A percentile compares a stretch with the other conserved stretches of the same genome.
Evolutionary conservation across 1,140 invertebrate species (phyloP).

Genomic region (Zaprionus davidi): DNA sequence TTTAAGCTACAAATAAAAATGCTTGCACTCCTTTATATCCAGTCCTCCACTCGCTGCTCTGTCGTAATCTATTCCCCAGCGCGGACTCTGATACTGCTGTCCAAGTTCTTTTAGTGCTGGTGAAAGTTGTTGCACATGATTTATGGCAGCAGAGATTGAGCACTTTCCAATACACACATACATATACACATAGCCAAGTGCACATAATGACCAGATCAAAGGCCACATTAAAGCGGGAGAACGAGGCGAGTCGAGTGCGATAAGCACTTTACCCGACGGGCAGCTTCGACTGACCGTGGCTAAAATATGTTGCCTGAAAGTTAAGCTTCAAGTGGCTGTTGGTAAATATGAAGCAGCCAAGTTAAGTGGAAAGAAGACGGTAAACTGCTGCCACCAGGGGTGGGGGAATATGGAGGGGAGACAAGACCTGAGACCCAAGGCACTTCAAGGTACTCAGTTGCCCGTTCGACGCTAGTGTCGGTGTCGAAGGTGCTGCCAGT

Average conservation of each 20-base stretch:
- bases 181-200: background rate
- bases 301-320: slow-evolving; percentile 66
- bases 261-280: slow-evolving; percentile 56
- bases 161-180: slow-evolving; percentile 40
- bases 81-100: background rate
- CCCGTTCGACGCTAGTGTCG: slow-evolving; percentile 18
- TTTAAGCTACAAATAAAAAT: slow-evolving; percentile 18
- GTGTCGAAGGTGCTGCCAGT: slow-evolving; percentile 11
- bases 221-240: slow-evolving; percentile 29
- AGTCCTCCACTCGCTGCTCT: background rate
- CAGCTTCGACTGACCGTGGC: slow-evolving; percentile 16
- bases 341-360: slow-evolving; percentile 62
- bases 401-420: background rate
- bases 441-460: slow-evolving; percentile 5
- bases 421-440: background rate
- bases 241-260: slow-evolving; percentile 54
- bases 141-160: slow-evolving; percentile 45
- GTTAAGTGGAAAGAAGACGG: slow-evolving; percentile 38
- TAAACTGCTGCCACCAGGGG: background rate
- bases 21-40: background rate
- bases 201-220: slow-evolving; percentile 53
- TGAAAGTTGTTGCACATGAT: slow-evolving; percentile 38
- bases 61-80: background rate
- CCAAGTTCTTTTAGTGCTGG: background rate
- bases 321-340: slow-evolving; percentile 67